Evolutionary conservation across 1,140 invertebrate genomes (phyloP).

Genomic region (Drosophila rufa): DNA sequence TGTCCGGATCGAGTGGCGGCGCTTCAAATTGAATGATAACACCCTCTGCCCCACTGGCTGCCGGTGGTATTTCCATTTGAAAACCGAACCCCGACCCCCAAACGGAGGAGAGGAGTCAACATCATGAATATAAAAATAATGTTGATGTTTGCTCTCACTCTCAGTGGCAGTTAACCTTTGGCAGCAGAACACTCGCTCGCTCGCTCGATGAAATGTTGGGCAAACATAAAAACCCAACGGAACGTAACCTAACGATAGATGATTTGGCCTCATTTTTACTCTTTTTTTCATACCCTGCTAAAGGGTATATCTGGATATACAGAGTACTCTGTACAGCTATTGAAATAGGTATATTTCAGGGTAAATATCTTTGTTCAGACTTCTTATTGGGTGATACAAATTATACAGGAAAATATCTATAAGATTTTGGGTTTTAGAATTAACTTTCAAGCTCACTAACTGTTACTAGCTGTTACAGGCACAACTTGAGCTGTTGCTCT

Average conservation of each 20-base stretch:
- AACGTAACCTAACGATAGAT: slow-evolving; percentile 79
- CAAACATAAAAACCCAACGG: slow-evolving; percentile 82
- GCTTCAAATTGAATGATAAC: slow-evolving; percentile 62
- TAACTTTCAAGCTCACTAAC: not conserved
- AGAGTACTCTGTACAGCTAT: no score
- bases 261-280: slow-evolving; percentile 43
- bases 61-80: slow-evolving; percentile 23
- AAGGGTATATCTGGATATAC: not conserved
- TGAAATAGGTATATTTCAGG: no score
- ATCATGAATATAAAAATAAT: slow-evolving; percentile 82
- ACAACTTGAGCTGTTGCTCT: no score
- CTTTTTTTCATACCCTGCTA: not conserved
- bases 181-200: slow-evolving; percentile 44
- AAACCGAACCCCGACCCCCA: not conserved
- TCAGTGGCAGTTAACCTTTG: slow-evolving; percentile 51
- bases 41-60: slow-evolving; percentile 4
- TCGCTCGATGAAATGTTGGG: slow-evolving; percentile 63
- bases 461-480: no score
- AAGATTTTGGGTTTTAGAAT: no score
- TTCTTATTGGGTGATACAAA: no score
- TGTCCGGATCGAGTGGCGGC: slow-evolving; percentile 44
- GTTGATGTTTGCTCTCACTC: slow-evolving; percentile 79
- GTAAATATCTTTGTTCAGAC: no score
- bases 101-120: slow-evolving; percentile 25
- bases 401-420: not conserved